phyloP scores from a whole-genome alignment of 1,140 invertebrate species.

The Pemphigus obesinymphae region DNA sequence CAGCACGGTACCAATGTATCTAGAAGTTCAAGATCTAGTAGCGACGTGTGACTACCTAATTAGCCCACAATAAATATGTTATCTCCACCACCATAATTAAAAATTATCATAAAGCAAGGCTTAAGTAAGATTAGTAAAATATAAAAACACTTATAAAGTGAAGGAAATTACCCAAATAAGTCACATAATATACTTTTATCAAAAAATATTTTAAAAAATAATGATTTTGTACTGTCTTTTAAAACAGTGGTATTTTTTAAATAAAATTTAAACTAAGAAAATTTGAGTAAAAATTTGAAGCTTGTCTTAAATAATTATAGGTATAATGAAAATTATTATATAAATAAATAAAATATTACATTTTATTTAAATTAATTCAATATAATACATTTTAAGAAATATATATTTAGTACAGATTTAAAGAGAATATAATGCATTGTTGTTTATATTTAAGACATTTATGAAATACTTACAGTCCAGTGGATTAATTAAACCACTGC shows the following conservation, averaged over 20 bases:
- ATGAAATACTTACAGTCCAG: slow-evolving; percentile 59
- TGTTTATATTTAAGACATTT: neutral
- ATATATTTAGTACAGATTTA: neutral
- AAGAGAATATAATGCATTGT: neutral
- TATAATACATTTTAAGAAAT: neutral
- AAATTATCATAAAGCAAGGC: neutral
- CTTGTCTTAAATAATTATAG: no score
- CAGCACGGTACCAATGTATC: slow-evolving; percentile 21
- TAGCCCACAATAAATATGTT: slow-evolving; percentile 12
- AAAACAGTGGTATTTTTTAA: no score
- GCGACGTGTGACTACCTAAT: slow-evolving; percentile 38
- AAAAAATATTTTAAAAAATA: no score
- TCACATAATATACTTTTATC: no score
- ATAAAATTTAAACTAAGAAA: neutral
- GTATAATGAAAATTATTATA: no score
- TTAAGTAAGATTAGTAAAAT: no score
- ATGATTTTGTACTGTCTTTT: no score
- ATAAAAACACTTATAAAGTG: no score
- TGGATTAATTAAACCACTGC: slow-evolving; percentile 61
- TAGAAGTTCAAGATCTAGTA: slow-evolving; percentile 42
- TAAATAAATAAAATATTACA: no score
- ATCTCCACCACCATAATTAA: slow-evolving; percentile 26
- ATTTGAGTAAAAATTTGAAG: neutral
- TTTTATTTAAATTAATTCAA: no score
- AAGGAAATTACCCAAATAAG: no score